Conservation (phyloP, 2,888 invertebrate genomes). For the Macrophya annulata region DNA sequence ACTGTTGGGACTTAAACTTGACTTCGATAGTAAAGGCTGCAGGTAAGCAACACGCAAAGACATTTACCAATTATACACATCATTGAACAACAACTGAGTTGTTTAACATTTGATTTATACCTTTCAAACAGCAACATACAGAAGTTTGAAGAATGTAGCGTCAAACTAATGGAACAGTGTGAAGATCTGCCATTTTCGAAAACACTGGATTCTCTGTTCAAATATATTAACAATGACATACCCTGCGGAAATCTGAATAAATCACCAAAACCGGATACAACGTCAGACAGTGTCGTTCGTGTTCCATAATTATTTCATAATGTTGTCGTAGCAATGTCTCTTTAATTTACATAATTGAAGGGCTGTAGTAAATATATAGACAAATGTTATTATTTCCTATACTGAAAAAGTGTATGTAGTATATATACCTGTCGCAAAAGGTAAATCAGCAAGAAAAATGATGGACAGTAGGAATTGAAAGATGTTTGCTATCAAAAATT, state of each 20-base stretch:
- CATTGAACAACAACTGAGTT: too few relatives aligned
- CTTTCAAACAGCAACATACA: neutral
- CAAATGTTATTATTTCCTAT: too few relatives aligned
- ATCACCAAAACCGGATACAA: neutral
- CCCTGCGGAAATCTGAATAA: neutral
- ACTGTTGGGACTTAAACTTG: neutral
- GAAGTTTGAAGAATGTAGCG: neutral
- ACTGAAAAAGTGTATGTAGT: too few relatives aligned
- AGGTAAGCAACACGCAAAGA: too few relatives aligned
- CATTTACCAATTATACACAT: too few relatives aligned
- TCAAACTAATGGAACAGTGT: neutral
- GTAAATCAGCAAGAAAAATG: too few relatives aligned
- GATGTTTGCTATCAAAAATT: too few relatives aligned
- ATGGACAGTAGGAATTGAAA: too few relatives aligned
- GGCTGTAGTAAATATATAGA: too few relatives aligned
- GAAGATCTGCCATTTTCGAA: neutral
- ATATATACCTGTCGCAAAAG: too few relatives aligned
- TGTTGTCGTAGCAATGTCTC: too few relatives aligned
- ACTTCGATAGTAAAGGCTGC: neutral
- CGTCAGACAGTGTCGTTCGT: neutral
- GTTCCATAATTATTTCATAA: neutral
- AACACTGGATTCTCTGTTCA: neutral
- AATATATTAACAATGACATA: neutral
- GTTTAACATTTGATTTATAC: neutral
- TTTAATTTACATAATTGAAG: too few relatives aligned